Conservation (phyloP, 2,888 invertebrate genomes). For the Parnassius mnemosyne region DNA sequence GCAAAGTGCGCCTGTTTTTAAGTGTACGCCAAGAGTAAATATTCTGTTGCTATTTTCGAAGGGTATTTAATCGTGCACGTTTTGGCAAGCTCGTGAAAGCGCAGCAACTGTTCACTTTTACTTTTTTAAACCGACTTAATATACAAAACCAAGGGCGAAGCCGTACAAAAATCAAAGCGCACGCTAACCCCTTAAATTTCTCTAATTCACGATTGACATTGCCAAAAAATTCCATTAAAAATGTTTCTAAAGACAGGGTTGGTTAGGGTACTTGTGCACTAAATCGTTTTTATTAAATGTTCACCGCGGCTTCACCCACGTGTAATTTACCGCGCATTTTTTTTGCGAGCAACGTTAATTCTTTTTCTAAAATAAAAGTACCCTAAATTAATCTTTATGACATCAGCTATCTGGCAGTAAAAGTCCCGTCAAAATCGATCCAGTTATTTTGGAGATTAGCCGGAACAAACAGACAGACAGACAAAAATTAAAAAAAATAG, state of each 20-base stretch:
- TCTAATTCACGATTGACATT: slow-evolving; percentile 23
- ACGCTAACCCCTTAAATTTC: slow-evolving; percentile 21
- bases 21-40: slow-evolving; percentile 11
- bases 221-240: slow-evolving; percentile 22
- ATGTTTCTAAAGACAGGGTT: slow-evolving; percentile 21
- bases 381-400: no score
- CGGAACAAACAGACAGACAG: no score
- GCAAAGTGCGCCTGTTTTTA: slow-evolving; percentile 13
- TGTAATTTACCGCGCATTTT: no score
- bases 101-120: slow-evolving; percentile 59
- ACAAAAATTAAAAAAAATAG: no score
- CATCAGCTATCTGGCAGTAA: no score
- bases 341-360: no score
- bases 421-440: no score
- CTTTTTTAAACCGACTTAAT: slow-evolving; percentile 21
- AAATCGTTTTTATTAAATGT: not conserved
- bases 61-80: slow-evolving; percentile 26
- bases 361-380: no score
- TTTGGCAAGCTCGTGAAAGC: slow-evolving; percentile 44
- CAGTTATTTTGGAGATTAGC: no score
- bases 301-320: no score
- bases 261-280: slow-evolving; percentile 16
- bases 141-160: slow-evolving; percentile 15
- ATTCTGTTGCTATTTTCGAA: slow-evolving; percentile 27
- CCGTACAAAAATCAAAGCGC: slow-evolving; percentile 24